Percentiles rank a stretch among this genome's conserved stretches.
Evolutionary conservation across 1,140 invertebrate genomes (phyloP).

Genomic region (Parapsyche elsis): DNA sequence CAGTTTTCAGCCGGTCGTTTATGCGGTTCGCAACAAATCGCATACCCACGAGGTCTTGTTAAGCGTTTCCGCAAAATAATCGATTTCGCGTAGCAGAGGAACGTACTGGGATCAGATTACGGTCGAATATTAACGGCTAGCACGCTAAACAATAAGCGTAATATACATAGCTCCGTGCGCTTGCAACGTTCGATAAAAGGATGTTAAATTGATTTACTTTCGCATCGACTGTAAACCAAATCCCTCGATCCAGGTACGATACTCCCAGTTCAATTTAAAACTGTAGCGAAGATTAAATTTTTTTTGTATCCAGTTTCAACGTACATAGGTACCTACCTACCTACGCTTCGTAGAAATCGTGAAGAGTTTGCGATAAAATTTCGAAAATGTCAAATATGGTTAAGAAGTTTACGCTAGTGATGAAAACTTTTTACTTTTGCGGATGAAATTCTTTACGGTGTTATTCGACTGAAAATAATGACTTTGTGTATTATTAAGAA

Average conservation of each 20-base stretch:
- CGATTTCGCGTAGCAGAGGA: neutral
- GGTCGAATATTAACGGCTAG: neutral
- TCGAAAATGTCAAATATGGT: too few species aligned
- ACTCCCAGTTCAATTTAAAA: neutral
- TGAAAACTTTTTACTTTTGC: too few species aligned
- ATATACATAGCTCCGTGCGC: neutral
- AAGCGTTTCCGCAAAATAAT: constrained; percentile 15
- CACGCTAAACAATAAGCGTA: constrained; percentile 6
- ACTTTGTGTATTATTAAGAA: too few species aligned
- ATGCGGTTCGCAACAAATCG: constrained; percentile 9
- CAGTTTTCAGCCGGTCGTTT: neutral
- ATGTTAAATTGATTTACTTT: constrained; percentile 2
- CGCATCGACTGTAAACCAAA: neutral
- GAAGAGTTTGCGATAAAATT: too few species aligned
- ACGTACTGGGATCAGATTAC: neutral
- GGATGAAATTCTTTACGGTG: too few species aligned
- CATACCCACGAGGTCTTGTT: neutral
- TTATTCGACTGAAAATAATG: too few species aligned
- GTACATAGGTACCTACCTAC: too few species aligned
- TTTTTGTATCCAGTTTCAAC: too few species aligned
- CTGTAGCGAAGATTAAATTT: neutral
- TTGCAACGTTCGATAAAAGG: neutral
- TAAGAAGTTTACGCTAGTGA: too few species aligned
- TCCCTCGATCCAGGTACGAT: neutral
- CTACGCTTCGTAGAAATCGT: too few species aligned